These are phyloP conservation scores for human DNA, from an alignment of 2,113 vertebrate genomes.

Conservation along the genomic window DNA sequence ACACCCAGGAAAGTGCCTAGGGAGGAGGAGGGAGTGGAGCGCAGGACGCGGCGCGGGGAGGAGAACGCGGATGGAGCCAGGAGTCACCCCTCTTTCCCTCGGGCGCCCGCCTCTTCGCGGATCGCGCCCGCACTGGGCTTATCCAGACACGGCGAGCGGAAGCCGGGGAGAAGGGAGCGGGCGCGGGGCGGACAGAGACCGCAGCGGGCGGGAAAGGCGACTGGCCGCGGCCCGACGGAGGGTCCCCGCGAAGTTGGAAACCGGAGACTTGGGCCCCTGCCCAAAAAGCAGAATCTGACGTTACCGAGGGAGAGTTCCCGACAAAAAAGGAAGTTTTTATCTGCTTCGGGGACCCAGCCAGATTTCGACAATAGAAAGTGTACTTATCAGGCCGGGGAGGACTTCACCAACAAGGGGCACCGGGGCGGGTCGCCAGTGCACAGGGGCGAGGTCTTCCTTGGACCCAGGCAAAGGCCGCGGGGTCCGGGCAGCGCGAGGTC, in stretches of 20 bases:
- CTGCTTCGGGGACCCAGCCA: not conserved
- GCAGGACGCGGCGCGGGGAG: not conserved
- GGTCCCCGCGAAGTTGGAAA: not conserved
- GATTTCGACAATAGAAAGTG: not conserved
- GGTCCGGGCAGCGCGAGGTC: not conserved
- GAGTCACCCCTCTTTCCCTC: accelerated
- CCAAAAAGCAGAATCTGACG: not conserved
- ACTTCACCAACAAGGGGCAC: not conserved
- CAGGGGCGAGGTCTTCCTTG: not conserved
- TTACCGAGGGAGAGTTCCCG: not conserved
- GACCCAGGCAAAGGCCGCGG: not conserved
- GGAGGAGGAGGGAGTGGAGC: not conserved
- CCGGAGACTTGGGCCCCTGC: not conserved
- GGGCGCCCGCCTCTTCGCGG: accelerated
- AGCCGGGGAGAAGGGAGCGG: accelerated
- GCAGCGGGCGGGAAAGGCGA: no score
- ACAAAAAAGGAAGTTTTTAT: not conserved
- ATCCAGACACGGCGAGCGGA: not conserved
- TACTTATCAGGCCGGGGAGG: not conserved
- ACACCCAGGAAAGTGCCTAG: not conserved
- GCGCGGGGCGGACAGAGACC: not conserved
- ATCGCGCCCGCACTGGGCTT: accelerated
- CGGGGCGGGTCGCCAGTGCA: not conserved
- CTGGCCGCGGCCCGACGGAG: not conserved
- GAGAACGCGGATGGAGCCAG: not conserved